phyloP scores from a whole-genome alignment of 1,140 invertebrate genomes.

The Conus betulinus region DNA sequence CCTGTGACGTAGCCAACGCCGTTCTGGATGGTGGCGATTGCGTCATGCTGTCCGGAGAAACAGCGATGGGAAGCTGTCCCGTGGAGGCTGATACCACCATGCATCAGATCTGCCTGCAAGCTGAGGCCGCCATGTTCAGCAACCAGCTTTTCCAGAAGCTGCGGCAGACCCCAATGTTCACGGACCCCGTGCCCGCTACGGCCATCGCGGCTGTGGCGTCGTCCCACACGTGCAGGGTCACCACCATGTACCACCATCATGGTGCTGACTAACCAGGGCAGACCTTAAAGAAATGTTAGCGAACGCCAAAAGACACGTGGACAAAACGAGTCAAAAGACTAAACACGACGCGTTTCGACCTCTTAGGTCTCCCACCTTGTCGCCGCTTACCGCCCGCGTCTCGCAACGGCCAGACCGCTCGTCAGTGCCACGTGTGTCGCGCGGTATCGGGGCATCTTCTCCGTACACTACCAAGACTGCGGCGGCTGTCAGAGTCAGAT shows the following conservation, averaged over 20 bases:
- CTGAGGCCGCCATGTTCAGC: conserved; percentile 98
- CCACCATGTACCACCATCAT: conserved; percentile 84
- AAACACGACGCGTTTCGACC: too few relatives aligned
- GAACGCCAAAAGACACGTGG: too few relatives aligned
- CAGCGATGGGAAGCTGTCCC: conserved; percentile 97
- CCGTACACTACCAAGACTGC: conserved; percentile 88
- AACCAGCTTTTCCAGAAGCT: conserved; percentile 94
- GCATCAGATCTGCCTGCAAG: conserved; percentile 98
- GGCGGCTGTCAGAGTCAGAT: conserved; percentile 71
- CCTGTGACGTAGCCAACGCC: conserved; percentile 98
- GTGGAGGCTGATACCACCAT: conserved; percentile 88
- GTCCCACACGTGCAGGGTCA: conserved; percentile 91
- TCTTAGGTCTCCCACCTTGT: conserved; percentile 85
- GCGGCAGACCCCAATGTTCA: conserved; percentile 84
- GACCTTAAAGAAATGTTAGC: conserved; percentile 14
- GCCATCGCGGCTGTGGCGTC: conserved; percentile 98
- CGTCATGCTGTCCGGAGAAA: conserved; percentile 99
- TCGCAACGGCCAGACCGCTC: conserved; percentile 97
- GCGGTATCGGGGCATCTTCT: conserved; percentile 92
- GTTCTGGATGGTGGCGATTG: conserved; percentile 98
- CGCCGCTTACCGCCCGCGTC: conserved; percentile 94
- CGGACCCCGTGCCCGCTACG: conserved; percentile 93
- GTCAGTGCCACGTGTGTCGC: conserved; percentile 88
- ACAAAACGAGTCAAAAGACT: too few relatives aligned
- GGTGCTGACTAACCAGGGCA: conserved; percentile 93